Conservation (phyloP, 2,113 vertebrate genomes). For the Oncorhynchus kisutch region DNA sequence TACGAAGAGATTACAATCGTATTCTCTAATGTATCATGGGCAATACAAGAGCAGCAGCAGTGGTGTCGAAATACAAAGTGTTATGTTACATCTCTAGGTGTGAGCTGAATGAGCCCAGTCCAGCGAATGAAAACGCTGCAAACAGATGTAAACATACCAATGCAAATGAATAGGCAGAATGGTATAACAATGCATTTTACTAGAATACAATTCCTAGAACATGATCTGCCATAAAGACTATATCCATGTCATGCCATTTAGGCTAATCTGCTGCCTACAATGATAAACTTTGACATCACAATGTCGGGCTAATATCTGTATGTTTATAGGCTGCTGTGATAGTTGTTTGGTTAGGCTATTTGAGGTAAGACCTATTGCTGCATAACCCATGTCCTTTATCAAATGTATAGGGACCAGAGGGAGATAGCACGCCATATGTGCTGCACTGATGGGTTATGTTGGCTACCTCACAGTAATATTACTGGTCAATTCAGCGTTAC, state of each 20-base stretch:
- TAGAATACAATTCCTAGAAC: not conserved
- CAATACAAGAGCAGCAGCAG: not conserved
- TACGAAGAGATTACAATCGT: slow-evolving; percentile 15
- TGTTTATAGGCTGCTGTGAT: too few relatives aligned
- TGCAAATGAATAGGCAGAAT: not conserved
- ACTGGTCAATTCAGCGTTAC: too few relatives aligned
- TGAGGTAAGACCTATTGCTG: too few relatives aligned
- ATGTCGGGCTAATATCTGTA: too few relatives aligned
- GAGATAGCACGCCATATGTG: too few relatives aligned
- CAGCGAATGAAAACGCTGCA: slow-evolving; percentile 2
- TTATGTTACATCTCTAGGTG: not conserved
- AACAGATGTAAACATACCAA: not conserved
- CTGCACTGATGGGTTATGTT: too few relatives aligned
- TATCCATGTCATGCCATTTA: not conserved
- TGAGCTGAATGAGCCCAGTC: not conserved
- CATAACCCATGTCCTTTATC: too few relatives aligned
- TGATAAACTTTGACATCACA: too few relatives aligned
- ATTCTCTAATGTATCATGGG: not conserved
- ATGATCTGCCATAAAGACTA: not conserved
- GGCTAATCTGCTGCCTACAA: not conserved
- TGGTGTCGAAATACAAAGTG: not conserved
- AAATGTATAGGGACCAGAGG: too few relatives aligned
- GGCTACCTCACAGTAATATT: too few relatives aligned
- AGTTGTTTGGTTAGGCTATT: too few relatives aligned
- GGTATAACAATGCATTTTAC: not conserved